These are phyloP conservation scores for Stegodyphus mimosarum DNA, from an alignment of 1,140 invertebrate species.

Conservation along the genomic window DNA sequence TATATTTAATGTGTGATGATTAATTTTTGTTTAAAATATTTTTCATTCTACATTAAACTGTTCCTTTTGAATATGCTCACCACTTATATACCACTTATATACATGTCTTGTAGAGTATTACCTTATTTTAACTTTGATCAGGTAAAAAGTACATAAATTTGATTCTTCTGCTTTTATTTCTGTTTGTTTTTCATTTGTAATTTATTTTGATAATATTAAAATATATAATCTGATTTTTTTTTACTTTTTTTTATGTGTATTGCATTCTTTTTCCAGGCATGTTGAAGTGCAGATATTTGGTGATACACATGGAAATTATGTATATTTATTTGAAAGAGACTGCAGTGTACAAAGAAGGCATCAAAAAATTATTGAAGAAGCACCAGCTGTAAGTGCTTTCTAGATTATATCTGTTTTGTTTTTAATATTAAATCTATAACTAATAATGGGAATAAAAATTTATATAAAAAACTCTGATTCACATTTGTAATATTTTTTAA, in stretches of 20 bases:
- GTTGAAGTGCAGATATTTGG: slow-evolving; percentile 72
- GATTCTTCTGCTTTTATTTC: neutral
- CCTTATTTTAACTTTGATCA: neutral
- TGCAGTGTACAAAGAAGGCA: slow-evolving; percentile 96
- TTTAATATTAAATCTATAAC: too few species aligned
- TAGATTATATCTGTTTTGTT: neutral
- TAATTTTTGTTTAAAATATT: neutral
- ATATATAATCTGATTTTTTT: neutral
- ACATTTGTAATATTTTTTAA: too few species aligned
- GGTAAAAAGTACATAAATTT: neutral
- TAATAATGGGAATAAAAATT: too few species aligned
- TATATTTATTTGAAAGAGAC: slow-evolving; percentile 87
- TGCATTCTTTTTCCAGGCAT: slow-evolving; percentile 62
- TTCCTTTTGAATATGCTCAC: neutral
- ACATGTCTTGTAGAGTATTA: too few species aligned
- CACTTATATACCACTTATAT: too few species aligned
- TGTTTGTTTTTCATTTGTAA: too few species aligned
- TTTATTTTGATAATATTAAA: too few species aligned
- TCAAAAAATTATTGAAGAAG: slow-evolving; percentile 99
- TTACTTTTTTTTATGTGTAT: neutral
- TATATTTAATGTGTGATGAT: neutral
- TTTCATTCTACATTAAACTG: neutral
- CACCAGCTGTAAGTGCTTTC: slow-evolving; percentile 79
- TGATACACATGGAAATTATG: slow-evolving; percentile 76
- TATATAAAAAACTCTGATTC: too few species aligned